A percentile compares a stretch with the other conserved stretches of the same genome.
Evolutionary conservation across 2,113 vertebrate species (phyloP).

Genomic region (Saguinus midas): DNA sequence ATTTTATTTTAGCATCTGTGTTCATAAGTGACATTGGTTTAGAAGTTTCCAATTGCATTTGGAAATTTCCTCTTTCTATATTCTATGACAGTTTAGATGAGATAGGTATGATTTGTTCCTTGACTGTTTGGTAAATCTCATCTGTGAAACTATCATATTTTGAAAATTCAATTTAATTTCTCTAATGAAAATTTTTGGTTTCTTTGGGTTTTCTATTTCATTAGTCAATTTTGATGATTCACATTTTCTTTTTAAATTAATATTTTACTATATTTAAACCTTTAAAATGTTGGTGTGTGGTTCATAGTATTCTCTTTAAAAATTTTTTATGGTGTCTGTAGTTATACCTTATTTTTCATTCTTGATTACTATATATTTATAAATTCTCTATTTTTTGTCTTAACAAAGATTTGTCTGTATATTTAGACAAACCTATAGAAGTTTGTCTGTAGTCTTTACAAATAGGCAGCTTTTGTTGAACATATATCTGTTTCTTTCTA

Average conservation of each 20-base stretch:
- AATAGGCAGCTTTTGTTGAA: constrained; percentile 5
- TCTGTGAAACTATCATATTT: constrained; percentile 36
- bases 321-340: background rate
- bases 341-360: background rate
- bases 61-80: background rate
- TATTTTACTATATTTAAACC: background rate
- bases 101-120: background rate
- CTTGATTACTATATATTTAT: background rate
- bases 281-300: constrained; percentile 3
- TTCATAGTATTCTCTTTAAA: constrained; percentile 7
- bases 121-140: background rate
- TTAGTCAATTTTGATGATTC: constrained; percentile 32
- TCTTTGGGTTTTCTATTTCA: constrained; percentile 16
- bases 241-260: constrained; percentile 15
- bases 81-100: background rate
- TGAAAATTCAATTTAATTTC: constrained; percentile 25
- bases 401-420: background rate
- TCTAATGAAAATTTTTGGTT: background rate
- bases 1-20: constrained; percentile 11
- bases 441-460: background rate
- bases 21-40: constrained; percentile 27
- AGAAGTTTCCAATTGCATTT: background rate
- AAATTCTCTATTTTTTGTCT: background rate
- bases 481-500: constrained; percentile 1
- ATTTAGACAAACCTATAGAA: background rate